phyloP scores from a whole-genome alignment of 2,113 vertebrate species.

The Passer domesticus region DNA sequence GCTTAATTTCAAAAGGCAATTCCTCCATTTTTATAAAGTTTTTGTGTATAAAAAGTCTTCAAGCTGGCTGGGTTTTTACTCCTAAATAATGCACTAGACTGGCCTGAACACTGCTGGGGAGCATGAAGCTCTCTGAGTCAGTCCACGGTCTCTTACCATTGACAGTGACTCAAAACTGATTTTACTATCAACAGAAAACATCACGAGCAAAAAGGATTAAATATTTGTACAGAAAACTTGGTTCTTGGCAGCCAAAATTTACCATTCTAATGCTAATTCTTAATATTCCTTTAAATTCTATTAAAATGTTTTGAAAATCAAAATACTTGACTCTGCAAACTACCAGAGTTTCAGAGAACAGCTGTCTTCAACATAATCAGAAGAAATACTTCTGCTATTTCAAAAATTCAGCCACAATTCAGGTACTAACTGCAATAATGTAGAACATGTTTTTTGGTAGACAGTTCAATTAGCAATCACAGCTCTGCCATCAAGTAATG shows the following conservation, averaged over 20 bases:
- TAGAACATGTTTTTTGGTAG: background rate
- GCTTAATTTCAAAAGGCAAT: background rate
- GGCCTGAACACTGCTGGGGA: background rate
- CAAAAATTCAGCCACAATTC: background rate
- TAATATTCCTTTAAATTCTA: background rate
- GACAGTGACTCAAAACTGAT: background rate
- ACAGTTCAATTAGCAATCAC: background rate
- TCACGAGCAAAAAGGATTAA: background rate
- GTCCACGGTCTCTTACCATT: background rate
- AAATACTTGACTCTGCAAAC: background rate
- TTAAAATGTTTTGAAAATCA: background rate
- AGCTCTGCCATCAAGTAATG: background rate
- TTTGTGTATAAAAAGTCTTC: background rate
- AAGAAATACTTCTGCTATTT: background rate
- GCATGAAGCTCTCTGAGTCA: background rate
- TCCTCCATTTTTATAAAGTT: background rate
- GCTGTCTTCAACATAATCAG: background rate
- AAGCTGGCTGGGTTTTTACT: background rate
- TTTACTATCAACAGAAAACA: background rate
- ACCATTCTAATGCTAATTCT: background rate
- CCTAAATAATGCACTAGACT: background rate
- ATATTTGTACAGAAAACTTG: background rate
- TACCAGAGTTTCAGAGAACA: background rate
- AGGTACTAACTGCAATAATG: background rate
- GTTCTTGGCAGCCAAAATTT: background rate